Conservation (phyloP, 2,888 invertebrate species). For the Priocnemis perturbator region DNA sequence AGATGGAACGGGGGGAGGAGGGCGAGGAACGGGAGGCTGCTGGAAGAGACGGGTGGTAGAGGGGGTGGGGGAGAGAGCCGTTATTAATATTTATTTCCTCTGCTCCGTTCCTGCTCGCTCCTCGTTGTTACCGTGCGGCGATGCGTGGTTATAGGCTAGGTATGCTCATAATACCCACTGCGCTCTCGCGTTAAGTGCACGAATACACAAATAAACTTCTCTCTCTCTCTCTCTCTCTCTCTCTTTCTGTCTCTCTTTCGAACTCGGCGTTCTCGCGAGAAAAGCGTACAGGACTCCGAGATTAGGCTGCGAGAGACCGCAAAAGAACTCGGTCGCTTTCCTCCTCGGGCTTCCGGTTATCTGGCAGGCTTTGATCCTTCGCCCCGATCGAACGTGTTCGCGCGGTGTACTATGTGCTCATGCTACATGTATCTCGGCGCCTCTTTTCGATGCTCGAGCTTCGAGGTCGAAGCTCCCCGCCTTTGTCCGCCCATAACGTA, state of each 20-base stretch:
- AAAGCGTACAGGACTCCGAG: background rate
- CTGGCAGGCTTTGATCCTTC: too few species aligned
- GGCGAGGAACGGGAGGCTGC: conserved; percentile 15
- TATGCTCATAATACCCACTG: conserved; percentile 33
- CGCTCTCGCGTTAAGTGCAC: conserved; percentile 44
- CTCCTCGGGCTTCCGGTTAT: too few species aligned
- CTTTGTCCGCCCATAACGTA: conserved; percentile 18
- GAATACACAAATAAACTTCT: conserved; percentile 36
- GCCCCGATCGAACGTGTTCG: too few species aligned
- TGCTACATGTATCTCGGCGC: too few species aligned
- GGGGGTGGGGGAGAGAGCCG: conserved; percentile 40
- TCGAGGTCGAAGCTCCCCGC: background rate
- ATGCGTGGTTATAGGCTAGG: conserved; percentile 26
- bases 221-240: conserved; percentile 28
- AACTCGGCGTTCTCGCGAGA: too few species aligned
- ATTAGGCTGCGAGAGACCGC: background rate
- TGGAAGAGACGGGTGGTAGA: conserved; percentile 16
- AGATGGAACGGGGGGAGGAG: conserved; percentile 22
- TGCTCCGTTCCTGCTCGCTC: conserved; percentile 47
- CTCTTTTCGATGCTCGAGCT: too few species aligned
- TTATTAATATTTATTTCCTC: conserved; percentile 69
- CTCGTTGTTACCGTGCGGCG: conserved; percentile 52
- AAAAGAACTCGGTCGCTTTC: too few species aligned
- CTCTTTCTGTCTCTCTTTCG: too few species aligned
- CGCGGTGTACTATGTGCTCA: too few species aligned